Percentiles rank a stretch among this genome's conserved stretches.
These are phyloP conservation scores for Magallana nippona DNA, from an alignment of 2,888 invertebrate species.

Conservation along the genomic window DNA sequence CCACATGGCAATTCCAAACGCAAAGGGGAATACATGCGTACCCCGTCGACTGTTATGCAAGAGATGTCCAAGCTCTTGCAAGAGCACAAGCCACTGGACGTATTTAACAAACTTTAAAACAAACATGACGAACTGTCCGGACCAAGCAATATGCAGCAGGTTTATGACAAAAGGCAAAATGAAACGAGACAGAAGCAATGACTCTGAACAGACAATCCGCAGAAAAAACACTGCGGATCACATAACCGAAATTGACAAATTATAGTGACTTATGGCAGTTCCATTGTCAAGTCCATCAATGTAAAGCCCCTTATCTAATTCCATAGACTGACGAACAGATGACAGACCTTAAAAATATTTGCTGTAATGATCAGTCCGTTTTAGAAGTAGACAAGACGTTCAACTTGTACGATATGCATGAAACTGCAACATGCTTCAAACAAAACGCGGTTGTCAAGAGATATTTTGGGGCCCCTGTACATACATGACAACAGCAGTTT, in stretches of 20 bases:
- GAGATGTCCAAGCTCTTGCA: too few species aligned
- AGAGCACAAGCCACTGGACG: too few species aligned
- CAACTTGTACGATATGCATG: constrained; percentile 51
- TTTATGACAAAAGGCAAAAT: constrained; percentile 29
- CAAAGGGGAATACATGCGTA: too few species aligned
- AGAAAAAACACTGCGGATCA: constrained; percentile 24
- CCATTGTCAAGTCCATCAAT: background rate
- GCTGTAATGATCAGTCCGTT: constrained; percentile 48
- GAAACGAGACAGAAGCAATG: background rate
- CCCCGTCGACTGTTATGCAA: too few species aligned
- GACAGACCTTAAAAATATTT: constrained; percentile 51
- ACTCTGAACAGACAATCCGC: background rate
- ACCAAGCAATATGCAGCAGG: constrained; percentile 18
- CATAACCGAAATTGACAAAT: background rate
- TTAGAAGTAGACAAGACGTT: constrained; percentile 55
- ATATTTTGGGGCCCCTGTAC: constrained; percentile 45
- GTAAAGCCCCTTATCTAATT: constrained; percentile 46
- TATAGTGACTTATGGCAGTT: background rate
- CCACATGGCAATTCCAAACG: too few species aligned
- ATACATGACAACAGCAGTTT: constrained; percentile 54
- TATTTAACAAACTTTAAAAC: too few species aligned
- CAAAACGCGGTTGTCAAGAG: constrained; percentile 39
- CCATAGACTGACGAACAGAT: too few species aligned
- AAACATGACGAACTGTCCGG: background rate
- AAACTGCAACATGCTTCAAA: constrained; percentile 52